phyloP scores from a whole-genome alignment of 2,113 vertebrate genomes.

The Gila orcuttii region DNA sequence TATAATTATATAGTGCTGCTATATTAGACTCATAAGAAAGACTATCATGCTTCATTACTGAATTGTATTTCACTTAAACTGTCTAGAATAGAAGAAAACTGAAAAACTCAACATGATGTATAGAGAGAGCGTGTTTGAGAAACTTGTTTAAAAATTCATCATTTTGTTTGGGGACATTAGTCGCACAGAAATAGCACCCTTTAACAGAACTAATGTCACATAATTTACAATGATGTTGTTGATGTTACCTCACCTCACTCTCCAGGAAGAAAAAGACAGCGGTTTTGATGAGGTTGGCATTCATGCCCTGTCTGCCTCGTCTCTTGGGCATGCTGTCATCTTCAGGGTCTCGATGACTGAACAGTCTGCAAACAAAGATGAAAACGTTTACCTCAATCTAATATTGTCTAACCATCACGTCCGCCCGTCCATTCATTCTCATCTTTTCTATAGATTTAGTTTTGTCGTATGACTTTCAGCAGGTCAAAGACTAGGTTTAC shows the following conservation, averaged over 20 bases:
- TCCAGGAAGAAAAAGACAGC: conserved; percentile 99
- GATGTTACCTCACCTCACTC: conserved; percentile 85
- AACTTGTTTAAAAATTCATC: not conserved
- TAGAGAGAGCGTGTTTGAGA: not conserved
- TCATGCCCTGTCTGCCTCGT: conserved; percentile 93
- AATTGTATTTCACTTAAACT: not conserved
- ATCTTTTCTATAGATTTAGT: not conserved
- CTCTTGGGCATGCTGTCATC: conserved; percentile 92
- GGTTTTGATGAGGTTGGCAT: conserved; percentile 97
- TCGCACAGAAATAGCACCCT: not conserved
- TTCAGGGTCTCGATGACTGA: conserved; percentile 94
- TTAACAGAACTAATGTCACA: not conserved
- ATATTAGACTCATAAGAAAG: not conserved
- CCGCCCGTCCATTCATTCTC: too few relatives aligned
- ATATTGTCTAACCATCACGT: not conserved
- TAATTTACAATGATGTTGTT: not conserved
- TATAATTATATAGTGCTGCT: not conserved
- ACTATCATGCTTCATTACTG: not conserved
- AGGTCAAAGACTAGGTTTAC: not conserved
- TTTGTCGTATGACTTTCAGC: not conserved
- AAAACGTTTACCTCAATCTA: not conserved
- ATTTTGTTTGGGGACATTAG: not conserved
- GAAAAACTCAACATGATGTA: not conserved
- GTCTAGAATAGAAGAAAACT: not conserved
- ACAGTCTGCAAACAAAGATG: conserved; percentile 78